These are phyloP conservation scores for Tor tambroides DNA, from an alignment of 2,113 vertebrate genomes.

Conservation along the genomic window DNA sequence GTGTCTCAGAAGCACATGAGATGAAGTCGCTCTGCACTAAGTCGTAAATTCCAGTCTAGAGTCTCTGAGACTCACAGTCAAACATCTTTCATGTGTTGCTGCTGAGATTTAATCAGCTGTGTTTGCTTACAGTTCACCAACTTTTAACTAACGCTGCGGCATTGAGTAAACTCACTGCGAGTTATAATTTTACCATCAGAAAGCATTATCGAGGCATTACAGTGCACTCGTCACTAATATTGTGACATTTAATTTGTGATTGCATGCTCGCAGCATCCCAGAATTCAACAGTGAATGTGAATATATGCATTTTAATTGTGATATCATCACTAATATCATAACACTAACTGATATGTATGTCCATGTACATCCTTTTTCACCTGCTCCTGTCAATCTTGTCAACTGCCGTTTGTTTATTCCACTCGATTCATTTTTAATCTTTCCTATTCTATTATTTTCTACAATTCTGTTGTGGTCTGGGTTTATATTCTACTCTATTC, in stretches of 20 bases:
- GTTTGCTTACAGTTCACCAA: background rate
- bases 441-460: background rate
- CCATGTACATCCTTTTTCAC: background rate
- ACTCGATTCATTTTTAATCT: background rate
- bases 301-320: background rate
- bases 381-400: background rate
- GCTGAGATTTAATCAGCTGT: conserved; percentile 19
- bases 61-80: too few relatives aligned
- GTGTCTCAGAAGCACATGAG: conserved; percentile 52
- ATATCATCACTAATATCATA: background rate
- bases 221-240: background rate
- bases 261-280: background rate
- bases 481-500: background rate
- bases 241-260: background rate
- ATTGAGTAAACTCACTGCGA: background rate
- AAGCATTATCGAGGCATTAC: background rate
- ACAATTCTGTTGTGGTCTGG: background rate
- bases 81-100: background rate
- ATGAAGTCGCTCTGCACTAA: background rate
- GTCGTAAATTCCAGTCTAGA: conserved; percentile 36
- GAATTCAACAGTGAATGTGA: conserved; percentile 2
- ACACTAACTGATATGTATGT: background rate
- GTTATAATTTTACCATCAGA: background rate
- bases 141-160: too few relatives aligned
- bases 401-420: background rate